A percentile compares a stretch with the other conserved stretches of the same genome.
These are phyloP conservation scores for Meganola albula DNA, from an alignment of 2,888 invertebrate species.

Conservation along the genomic window DNA sequence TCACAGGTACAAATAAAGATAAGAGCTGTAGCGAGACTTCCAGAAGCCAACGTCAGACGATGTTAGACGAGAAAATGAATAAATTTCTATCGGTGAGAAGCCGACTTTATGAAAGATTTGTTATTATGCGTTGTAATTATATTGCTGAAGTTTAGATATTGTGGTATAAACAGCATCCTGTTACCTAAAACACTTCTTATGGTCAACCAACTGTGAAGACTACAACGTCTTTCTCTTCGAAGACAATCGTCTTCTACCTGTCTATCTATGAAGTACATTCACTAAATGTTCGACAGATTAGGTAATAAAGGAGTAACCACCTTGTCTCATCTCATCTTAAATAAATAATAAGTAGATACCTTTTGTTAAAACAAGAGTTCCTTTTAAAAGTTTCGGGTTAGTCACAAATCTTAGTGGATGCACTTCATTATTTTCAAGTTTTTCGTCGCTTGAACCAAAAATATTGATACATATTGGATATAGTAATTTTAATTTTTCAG, in stretches of 20 bases:
- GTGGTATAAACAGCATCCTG: slow-evolving; percentile 54
- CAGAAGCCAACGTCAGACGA: slow-evolving; percentile 89
- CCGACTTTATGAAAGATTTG: slow-evolving; percentile 49
- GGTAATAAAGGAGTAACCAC: too few species aligned
- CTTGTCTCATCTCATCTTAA: too few species aligned
- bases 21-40: slow-evolving; percentile 80
- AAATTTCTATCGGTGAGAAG: slow-evolving; percentile 93
- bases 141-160: slow-evolving; percentile 63
- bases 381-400: too few species aligned
- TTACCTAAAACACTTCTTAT: slow-evolving; percentile 59
- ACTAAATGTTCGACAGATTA: slow-evolving; percentile 22
- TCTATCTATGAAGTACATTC: slow-evolving; percentile 45
- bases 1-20: slow-evolving; percentile 79
- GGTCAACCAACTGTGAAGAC: slow-evolving; percentile 60
- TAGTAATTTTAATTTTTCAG: slow-evolving; percentile 4
- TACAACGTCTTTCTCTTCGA: slow-evolving; percentile 41
- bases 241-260: slow-evolving; percentile 29
- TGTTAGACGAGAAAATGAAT: slow-evolving; percentile 95
- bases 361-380: too few species aligned
- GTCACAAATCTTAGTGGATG: slow-evolving; percentile 45
- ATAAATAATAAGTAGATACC: too few species aligned
- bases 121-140: slow-evolving; percentile 56
- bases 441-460: slow-evolving; percentile 57
- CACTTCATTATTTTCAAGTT: slow-evolving; percentile 36
- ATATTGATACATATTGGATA: slow-evolving; percentile 9